phyloP scores from a whole-genome alignment of 2,888 invertebrate genomes.

The Dolichopus griseipennis region DNA sequence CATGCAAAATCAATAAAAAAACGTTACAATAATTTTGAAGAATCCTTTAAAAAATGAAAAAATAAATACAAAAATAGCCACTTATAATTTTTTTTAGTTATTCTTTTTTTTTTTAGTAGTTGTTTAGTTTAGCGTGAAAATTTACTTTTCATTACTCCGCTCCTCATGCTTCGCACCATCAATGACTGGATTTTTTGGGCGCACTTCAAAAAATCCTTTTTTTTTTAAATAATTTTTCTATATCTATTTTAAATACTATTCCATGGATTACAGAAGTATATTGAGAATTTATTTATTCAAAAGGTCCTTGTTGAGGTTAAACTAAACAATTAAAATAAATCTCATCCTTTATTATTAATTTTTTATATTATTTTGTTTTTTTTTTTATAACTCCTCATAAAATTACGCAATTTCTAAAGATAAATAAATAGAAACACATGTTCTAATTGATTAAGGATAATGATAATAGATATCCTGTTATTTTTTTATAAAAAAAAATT shows the following conservation, averaged over 20 bases:
- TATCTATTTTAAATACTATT: too few relatives aligned
- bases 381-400: background rate
- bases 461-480: background rate
- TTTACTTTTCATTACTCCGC: background rate
- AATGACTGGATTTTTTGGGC: background rate
- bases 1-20: background rate
- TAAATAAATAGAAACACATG: slow-evolving; percentile 10
- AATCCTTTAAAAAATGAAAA: background rate
- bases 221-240: background rate
- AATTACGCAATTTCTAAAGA: background rate
- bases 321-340: background rate
- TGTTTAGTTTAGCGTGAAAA: background rate
- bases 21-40: background rate
- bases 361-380: background rate
- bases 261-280: too few relatives aligned
- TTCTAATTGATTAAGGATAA: slow-evolving; percentile 10
- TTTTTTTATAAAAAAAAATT: too few relatives aligned
- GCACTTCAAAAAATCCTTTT: background rate
- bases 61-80: background rate
- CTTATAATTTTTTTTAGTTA: background rate
- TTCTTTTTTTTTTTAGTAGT: too few relatives aligned
- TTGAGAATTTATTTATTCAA: background rate
- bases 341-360: background rate
- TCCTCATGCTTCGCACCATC: too few relatives aligned
- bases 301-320: background rate